Evolutionary conservation across 2,888 invertebrate species (phyloP).

Genomic region (Aphodius sticticus): DNA sequence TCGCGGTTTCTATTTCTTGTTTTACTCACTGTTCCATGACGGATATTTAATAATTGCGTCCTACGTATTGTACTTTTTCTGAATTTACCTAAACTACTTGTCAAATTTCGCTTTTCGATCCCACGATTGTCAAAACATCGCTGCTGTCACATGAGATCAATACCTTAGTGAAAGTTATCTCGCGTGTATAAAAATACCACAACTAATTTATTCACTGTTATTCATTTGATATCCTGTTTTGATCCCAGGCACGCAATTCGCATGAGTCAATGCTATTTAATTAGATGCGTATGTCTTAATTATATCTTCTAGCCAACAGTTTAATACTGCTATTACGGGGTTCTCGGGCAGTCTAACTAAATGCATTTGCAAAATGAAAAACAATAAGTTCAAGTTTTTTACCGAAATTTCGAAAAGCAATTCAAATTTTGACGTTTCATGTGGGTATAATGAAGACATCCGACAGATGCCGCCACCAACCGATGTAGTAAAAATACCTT

Average conservation of each 20-base stretch:
- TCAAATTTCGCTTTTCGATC: constrained; percentile 26
- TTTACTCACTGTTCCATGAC: neutral
- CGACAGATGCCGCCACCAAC: neutral
- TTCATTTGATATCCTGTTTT: neutral
- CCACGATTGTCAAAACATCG: constrained; percentile 15
- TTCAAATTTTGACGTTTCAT: neutral
- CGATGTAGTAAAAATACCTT: too few relatives aligned
- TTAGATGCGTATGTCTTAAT: neutral
- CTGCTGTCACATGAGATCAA: neutral
- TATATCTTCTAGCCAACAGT: neutral
- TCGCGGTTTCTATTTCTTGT: neutral
- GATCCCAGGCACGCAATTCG: neutral
- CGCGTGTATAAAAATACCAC: neutral
- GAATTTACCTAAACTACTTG: constrained; percentile 22
- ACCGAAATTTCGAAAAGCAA: neutral
- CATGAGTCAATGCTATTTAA: neutral
- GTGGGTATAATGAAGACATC: neutral
- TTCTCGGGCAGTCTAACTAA: too few relatives aligned
- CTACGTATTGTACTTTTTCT: neutral
- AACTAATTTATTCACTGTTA: constrained; percentile 11
- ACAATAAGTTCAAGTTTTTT: neutral
- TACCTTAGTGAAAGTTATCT: neutral
- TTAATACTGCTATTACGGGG: neutral
- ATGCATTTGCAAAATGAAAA: neutral
- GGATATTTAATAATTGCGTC: neutral